Evolutionary conservation across 2,113 vertebrate genomes (phyloP).

Genomic region (Gopherus evgoodei): DNA sequence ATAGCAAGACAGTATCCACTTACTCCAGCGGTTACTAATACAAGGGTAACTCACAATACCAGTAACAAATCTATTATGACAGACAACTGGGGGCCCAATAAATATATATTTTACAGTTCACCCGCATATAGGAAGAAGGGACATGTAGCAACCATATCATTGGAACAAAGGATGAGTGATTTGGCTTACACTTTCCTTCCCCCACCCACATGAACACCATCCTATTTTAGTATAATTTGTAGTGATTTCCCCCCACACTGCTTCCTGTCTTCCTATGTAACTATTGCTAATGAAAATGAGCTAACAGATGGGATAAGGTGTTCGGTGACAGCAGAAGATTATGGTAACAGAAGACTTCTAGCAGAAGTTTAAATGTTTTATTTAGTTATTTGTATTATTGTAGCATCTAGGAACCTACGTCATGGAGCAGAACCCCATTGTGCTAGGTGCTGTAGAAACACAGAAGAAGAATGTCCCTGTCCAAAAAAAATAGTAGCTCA

Average conservation of each 20-base stretch:
- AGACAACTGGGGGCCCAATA: not conserved
- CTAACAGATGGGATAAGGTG: not conserved
- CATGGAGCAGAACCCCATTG: not conserved
- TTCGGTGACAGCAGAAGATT: not conserved
- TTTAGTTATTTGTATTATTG: too few species aligned
- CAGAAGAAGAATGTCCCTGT: not conserved
- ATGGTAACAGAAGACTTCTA: not conserved
- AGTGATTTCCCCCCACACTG: not conserved
- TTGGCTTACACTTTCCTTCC: not conserved
- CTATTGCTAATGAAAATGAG: not conserved
- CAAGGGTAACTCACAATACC: not conserved
- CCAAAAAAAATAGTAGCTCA: not conserved
- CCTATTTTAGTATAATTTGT: not conserved
- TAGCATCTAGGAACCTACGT: too few species aligned
- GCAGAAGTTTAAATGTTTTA: too few species aligned
- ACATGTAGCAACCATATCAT: not conserved
- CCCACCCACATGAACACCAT: not conserved
- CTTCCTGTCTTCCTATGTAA: not conserved
- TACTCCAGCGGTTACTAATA: not conserved
- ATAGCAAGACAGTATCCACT: not conserved
- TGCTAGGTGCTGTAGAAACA: not conserved
- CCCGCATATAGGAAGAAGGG: not conserved
- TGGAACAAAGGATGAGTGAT: too few species aligned
- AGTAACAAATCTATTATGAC: not conserved
- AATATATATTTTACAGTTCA: not conserved